Base-by-base conservation (phyloP, 2,888 invertebrate genomes). In the Eurytoma californica region DNA sequence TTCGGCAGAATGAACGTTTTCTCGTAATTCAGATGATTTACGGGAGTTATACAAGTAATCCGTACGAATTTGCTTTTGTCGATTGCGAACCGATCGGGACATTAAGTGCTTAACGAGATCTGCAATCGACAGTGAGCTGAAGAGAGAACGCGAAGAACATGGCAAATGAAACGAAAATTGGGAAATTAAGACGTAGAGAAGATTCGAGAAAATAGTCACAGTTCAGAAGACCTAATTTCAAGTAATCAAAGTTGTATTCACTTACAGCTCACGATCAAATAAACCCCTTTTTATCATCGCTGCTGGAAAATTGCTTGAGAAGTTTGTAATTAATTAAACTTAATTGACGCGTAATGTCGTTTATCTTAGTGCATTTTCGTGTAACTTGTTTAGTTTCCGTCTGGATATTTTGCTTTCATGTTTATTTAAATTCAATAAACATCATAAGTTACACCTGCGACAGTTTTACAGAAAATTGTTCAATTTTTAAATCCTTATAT, bases 231-330 rank as follows among this genome's bases (percentile, higher is more conserved):
- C 83, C 84, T 81, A 85, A 86, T 86, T 86, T 85, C 83, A 81
- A 84, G 83, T 87, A 86, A 88, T 87, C 86, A 88, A 78, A 84
- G 82, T 82, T 84, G 85, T 84, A 88, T 87, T 88, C 85, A 85
- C 85, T 86, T 84, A 81, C 80, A 82, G 83, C 78, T 82, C 79
- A 30, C 57, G 65, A 73, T 72, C 68, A 61, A 70, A 65, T 63
- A 68, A 79, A 74, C 66, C 74, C 39, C 79, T 79, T 79, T 79
- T 75, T 74, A 66, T 70, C 69, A 79, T 74, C 51, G 30, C 68
- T n/a, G 18, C 63, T 39, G 66, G 69, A 69, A 78, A 78, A 78
- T 72, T 51, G 55, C 72, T 72, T 58, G 72, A 61, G 63, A 78
- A 78, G 78, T 78, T 78, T 72, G 68, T 73, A 78, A 78, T 73